These are phyloP conservation scores for Branchipolynoe longqiensis DNA, from an alignment of 2,888 invertebrate genomes.

Conservation along the genomic window DNA sequence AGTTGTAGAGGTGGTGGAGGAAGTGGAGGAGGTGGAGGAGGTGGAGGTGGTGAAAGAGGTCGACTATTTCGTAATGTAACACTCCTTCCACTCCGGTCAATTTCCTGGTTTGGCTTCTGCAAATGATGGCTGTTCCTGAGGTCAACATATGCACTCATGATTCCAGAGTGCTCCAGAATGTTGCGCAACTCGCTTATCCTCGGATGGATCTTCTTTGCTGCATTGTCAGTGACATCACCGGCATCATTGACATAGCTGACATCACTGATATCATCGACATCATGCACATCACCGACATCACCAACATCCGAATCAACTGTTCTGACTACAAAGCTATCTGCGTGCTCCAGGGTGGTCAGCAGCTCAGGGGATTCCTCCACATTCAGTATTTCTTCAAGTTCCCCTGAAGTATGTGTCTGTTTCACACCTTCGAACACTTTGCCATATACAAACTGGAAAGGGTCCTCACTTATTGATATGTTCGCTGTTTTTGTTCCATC, in stretches of 20 bases:
- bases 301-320: too few relatives aligned
- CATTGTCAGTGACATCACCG: not conserved
- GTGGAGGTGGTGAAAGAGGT: slow-evolving; percentile 12
- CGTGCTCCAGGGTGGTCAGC: too few relatives aligned
- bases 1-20: not conserved
- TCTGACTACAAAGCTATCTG: too few relatives aligned
- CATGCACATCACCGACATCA: too few relatives aligned
- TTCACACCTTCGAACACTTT: too few relatives aligned
- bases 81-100: not conserved
- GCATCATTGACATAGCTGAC: too few relatives aligned
- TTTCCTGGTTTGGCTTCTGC: not conserved
- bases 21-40: slow-evolving; percentile 30
- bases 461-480: too few relatives aligned
- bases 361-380: too few relatives aligned
- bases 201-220: slow-evolving; percentile 29
- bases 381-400: too few relatives aligned
- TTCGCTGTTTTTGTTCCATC: not conserved
- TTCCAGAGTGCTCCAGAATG: slow-evolving; percentile 27
- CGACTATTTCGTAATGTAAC: not conserved
- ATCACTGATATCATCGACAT: too few relatives aligned
- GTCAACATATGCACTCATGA: slow-evolving; percentile 13
- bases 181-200: not conserved
- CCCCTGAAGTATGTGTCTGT: too few relatives aligned
- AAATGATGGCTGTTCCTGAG: not conserved
- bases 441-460: too few relatives aligned